Conservation (phyloP, 2,797 vertebrate genomes). For the Lacerta bilineata region DNA sequence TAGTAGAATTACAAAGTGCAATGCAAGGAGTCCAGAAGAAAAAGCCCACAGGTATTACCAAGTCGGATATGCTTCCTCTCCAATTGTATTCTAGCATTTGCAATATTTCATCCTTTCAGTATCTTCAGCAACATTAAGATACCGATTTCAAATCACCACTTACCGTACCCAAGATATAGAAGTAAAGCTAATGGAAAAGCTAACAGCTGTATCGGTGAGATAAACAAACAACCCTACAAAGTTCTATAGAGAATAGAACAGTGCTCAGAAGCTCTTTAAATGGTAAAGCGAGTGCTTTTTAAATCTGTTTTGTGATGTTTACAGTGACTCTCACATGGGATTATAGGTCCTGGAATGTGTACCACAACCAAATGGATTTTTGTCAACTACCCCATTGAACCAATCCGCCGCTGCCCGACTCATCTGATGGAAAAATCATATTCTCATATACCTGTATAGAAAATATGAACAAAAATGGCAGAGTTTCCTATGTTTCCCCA, state of each 20-base stretch:
- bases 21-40: neutral
- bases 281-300: slow-evolving; percentile 11
- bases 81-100: slow-evolving; percentile 21
- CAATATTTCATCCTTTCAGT: slow-evolving; percentile 42
- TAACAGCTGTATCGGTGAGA: slow-evolving; percentile 58
- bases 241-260: slow-evolving; percentile 10
- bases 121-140: slow-evolving; percentile 33
- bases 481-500: neutral
- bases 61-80: slow-evolving; percentile 31
- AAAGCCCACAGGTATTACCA: neutral
- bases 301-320: neutral
- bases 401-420: neutral
- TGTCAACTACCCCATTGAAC: neutral
- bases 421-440: neutral
- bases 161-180: slow-evolving; percentile 25
- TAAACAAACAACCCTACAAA: neutral
- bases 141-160: slow-evolving; percentile 45
- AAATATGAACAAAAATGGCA: neutral
- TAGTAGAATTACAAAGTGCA: slow-evolving; percentile 19
- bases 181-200: slow-evolving; percentile 39
- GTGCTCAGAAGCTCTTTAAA: slow-evolving; percentile 18
- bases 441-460: neutral
- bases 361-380: neutral
- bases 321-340: neutral
- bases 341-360: fast-evolving